phyloP scores from a whole-genome alignment of 2,888 invertebrate genomes.

The Hemistola chrysoprasaria region DNA sequence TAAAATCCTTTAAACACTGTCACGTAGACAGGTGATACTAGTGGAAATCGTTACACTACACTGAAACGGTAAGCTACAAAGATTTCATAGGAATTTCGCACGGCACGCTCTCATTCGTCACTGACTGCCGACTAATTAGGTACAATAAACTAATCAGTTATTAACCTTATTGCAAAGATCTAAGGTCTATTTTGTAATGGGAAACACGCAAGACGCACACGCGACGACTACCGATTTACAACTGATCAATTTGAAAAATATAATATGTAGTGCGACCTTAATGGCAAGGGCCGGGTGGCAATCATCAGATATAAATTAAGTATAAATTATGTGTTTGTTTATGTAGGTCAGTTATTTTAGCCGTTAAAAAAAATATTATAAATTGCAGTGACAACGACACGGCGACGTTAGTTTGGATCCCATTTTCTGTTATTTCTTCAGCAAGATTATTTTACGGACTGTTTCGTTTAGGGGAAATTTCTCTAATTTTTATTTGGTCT shows the following conservation, averaged over 20 bases:
- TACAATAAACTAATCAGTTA: constrained; percentile 31
- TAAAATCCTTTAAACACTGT: constrained; percentile 28
- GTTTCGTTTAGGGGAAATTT: too few relatives aligned
- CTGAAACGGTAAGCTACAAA: constrained; percentile 49
- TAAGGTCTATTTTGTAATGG: constrained; percentile 40
- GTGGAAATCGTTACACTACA: constrained; percentile 42
- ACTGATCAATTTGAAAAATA: constrained; percentile 50
- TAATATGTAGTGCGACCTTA: constrained; percentile 39
- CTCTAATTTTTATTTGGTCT: too few relatives aligned
- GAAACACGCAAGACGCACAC: constrained; percentile 61
- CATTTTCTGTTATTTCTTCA: too few relatives aligned
- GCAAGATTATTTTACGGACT: background rate
- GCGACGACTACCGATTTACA: constrained; percentile 57
- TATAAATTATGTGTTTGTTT: constrained; percentile 25
- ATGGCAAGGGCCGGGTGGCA: constrained; percentile 60
- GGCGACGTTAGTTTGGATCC: constrained; percentile 1
- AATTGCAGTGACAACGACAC: constrained; percentile 14
- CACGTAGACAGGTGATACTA: constrained; percentile 31
- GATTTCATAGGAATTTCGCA: constrained; percentile 72
- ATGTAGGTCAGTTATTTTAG: constrained; percentile 40
- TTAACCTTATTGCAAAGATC: constrained; percentile 32
- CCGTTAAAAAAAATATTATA: constrained; percentile 18
- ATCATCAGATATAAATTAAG: constrained; percentile 47
- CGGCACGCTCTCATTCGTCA: constrained; percentile 67
- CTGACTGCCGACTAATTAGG: constrained; percentile 66